phyloP scores from a whole-genome alignment of 2,113 vertebrate genomes.

The Setophaga petechia region DNA sequence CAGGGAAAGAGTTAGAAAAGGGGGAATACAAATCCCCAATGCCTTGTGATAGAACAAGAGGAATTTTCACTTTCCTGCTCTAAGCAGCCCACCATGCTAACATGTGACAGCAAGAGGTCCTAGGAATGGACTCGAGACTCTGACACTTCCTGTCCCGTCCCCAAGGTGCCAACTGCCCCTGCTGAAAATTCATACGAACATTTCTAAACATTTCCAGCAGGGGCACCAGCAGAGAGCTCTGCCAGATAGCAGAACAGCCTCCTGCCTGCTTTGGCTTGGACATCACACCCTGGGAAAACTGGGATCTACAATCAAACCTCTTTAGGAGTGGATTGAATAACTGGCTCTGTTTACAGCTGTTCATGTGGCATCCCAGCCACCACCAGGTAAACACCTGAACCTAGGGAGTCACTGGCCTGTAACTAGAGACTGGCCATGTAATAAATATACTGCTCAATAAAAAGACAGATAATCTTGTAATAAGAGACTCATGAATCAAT shows the following conservation, averaged over 20 bases:
- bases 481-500: slow-evolving; percentile 41
- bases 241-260: not conserved
- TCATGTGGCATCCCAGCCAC: slow-evolving; percentile 35
- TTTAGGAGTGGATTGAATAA: slow-evolving; percentile 20
- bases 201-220: slow-evolving; percentile 39
- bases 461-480: slow-evolving; percentile 31
- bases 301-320: slow-evolving; percentile 2
- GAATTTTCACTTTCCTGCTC: not conserved
- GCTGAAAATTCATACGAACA: slow-evolving; percentile 5
- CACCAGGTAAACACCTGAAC: slow-evolving; percentile 43
- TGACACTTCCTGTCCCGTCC: not conserved
- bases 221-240: not conserved
- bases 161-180: not conserved
- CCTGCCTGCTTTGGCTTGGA: not conserved
- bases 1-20: not conserved
- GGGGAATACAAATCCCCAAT: not conserved
- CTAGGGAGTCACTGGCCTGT: slow-evolving; percentile 14
- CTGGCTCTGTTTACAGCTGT: slow-evolving; percentile 43
- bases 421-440: slow-evolving; percentile 35
- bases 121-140: not conserved
- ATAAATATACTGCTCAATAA: slow-evolving; percentile 23
- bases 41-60: not conserved
- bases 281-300: not conserved
- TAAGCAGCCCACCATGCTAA: not conserved
- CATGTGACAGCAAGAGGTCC: not conserved